A percentile compares a stretch with the other conserved stretches of the same genome.
Conservation (phyloP, 1,140 invertebrate species). For the Helicoverpa armigera region DNA sequence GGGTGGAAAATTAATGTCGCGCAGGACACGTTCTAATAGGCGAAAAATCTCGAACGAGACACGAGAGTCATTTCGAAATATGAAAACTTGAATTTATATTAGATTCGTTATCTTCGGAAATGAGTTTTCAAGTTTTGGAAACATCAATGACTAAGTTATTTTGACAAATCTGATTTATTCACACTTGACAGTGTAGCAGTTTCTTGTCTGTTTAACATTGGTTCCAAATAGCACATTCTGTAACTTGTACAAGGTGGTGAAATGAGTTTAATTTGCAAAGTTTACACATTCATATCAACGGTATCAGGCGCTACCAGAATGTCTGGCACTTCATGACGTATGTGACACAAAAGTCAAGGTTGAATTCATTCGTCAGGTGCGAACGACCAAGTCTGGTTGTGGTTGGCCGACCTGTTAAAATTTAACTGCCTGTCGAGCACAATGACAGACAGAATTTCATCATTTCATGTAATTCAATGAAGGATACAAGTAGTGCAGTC, state of each 20-base stretch:
- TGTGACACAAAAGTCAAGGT: slow-evolving; percentile 60
- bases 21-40: neutral
- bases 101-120: neutral
- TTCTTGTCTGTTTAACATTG: no score
- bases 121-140: neutral
- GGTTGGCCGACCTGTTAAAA: slow-evolving; percentile 7
- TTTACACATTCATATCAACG: neutral
- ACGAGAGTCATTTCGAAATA: neutral
- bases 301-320: neutral
- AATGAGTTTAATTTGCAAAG: neutral
- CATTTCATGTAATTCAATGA: neutral
- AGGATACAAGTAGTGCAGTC: no score
- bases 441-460: neutral
- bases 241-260: no score
- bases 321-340: neutral
- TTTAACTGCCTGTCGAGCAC: neutral
- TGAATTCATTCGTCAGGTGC: slow-evolving; percentile 55
- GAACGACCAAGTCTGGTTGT: neutral
- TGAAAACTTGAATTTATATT: neutral
- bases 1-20: neutral
- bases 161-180: no score
- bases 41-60: slow-evolving; percentile 12
- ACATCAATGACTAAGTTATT: neutral
- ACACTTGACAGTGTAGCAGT: no score
- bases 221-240: no score